Percentiles rank a stretch among this genome's conserved stretches.
Conservation (phyloP, 2,113 vertebrate genomes). For the Sarotherodon lohbergeri region DNA sequence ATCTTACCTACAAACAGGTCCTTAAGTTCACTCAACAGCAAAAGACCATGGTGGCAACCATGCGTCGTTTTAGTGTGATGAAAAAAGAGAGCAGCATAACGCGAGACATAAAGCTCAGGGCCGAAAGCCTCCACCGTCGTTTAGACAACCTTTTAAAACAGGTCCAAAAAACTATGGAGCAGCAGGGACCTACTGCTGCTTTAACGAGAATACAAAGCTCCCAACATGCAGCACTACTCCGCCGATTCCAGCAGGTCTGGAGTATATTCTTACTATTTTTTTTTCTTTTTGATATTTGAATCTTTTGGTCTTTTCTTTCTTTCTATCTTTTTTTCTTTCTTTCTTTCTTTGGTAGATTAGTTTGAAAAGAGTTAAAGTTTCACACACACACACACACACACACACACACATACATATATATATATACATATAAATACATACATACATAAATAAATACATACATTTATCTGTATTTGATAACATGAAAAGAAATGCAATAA, state of each 20-base stretch:
- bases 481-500: not conserved
- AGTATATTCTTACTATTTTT: not conserved
- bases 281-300: not conserved
- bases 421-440: not conserved
- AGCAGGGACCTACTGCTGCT: slow-evolving; percentile 70
- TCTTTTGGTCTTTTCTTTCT: not conserved
- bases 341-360: not conserved
- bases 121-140: slow-evolving; percentile 78
- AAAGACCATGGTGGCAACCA: slow-evolving; percentile 81
- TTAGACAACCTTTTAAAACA: slow-evolving; percentile 78
- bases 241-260: slow-evolving; percentile 74
- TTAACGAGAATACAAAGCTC: slow-evolving; percentile 78
- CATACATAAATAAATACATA: not conserved
- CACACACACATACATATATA: no score
- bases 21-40: slow-evolving; percentile 84
- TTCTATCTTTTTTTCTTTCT: not conserved
- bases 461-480: not conserved
- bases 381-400: not conserved
- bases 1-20: slow-evolving; percentile 33
- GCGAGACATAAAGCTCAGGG: slow-evolving; percentile 83
- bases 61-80: slow-evolving; percentile 91
- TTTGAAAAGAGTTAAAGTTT: not conserved
- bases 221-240: slow-evolving; percentile 78
- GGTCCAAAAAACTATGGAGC: slow-evolving; percentile 74
- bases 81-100: slow-evolving; percentile 86